Evolutionary conservation across 2,888 invertebrate species (phyloP), one percentile per base, ranked within the genome.

Genomic region (Anarsia innoxiella): DNA sequence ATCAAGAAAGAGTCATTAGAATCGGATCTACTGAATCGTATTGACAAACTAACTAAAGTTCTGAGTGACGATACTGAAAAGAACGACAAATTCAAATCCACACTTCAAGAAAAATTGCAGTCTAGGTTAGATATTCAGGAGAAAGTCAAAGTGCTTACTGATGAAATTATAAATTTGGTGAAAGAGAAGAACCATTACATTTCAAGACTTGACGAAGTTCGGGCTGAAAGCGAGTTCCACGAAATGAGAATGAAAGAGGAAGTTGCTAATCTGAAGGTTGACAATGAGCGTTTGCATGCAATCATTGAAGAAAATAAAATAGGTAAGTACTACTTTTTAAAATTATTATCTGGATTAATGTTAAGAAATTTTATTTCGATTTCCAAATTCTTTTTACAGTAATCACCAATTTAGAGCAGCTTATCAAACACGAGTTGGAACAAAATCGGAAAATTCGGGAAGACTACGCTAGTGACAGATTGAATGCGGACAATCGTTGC

Each of bases 351-450:
- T n/a, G n/a, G n/a, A n/a, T n/a, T n/a, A 19, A 19, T 19, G 19
- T 6, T 5, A 5, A 19, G 4, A 19, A 5, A 19, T 19, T 19
- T 3, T 19, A 19, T 19, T 19, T n/a, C n/a, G n/a, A n/a, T n/a
- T n/a, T n/a, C n/a, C n/a, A n/a, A n/a, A n/a, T 23, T 31, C 23
- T 35, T 33, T n/a, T 75, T 75, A 36, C 53, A 78, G 77, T 59
- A 1, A 62, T 75, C 35, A 39, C 39, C 2, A 56, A 61, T 23
- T 44, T 73, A 23, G 64, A 75, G 48, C 49, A 64, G 25, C 47
- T 49, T 11, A 48, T 70, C 5, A 53, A 68, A 45, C 56, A 49
- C 2, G 59, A 64, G 36, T 43, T 56, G 14, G 50, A 63, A 30
- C 49, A 59, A 36, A 58, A 63, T 11, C 47, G 55, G n/a, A 49